Conservation (phyloP, 2,113 vertebrate genomes). For the Pelmatolapia mariae region DNA sequence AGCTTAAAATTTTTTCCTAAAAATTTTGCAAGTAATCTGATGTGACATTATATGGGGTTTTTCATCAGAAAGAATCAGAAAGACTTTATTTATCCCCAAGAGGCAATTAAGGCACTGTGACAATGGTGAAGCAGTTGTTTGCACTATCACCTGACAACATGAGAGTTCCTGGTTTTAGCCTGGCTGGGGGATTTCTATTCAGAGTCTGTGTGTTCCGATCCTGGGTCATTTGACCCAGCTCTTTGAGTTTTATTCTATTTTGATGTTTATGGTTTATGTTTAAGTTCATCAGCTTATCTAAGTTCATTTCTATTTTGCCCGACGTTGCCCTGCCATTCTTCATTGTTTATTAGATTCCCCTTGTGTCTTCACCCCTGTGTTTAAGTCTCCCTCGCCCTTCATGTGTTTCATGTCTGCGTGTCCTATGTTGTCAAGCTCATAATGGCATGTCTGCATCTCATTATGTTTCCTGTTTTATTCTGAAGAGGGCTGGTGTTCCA, state of each 20-base stretch:
- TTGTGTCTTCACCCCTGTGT: not conserved
- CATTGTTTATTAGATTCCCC: not conserved
- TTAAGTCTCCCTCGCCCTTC: not conserved
- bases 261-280: not conserved
- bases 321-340: not conserved
- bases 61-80: not conserved
- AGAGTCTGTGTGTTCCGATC: not conserved
- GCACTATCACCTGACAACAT: not conserved
- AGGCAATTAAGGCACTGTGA: not conserved
- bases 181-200: not conserved
- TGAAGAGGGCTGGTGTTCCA: not conserved
- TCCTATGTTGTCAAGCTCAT: not conserved
- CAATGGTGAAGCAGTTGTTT: not conserved
- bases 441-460: fast-evolving
- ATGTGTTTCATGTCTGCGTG: not conserved
- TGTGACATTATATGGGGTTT: not conserved
- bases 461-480: not conserved
- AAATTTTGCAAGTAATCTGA: not conserved
- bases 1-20: not conserved
- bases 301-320: not conserved
- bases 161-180: not conserved
- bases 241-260: not conserved
- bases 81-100: not conserved
- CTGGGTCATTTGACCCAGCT: not conserved
- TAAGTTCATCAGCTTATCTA: not conserved